Evolutionary conservation across 2,113 vertebrate genomes (phyloP), one percentile per base, ranked within the genome.

Genomic region (Chloropsis hardwickii): DNA sequence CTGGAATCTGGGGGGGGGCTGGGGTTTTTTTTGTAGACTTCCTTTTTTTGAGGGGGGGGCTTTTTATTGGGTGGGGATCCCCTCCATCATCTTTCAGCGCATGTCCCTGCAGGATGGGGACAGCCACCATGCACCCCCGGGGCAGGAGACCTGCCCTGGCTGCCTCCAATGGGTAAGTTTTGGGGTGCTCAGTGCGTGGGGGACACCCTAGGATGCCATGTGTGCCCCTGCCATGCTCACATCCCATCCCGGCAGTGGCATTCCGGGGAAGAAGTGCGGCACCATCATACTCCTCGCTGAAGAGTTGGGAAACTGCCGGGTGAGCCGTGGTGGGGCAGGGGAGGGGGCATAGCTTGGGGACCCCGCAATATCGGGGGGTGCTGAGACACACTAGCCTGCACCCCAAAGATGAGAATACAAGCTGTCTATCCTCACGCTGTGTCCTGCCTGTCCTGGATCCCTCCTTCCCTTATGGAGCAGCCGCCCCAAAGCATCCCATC

Each of bases 291-390:
- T 99, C 91, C 98, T 99, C 0, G 99, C 98, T 0, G 99, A 99
- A 96, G 99, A 99, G 97, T 90, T 99, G 90, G 98, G 99, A 88
- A 99, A 99, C 97, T 99, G 99, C 87, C 96, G 99, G 98, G 99
- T 99, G 96, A 99, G 99, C 98, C 7, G 6, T 0, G 1, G 27
- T 1, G 1, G 9, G 3, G 25, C 53, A 42, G 62, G 58, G 40
- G 4, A 4, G 5, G 15, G 21, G n/a, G 60, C 1, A 2, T 40
- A 31, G 10, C 4, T 11, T 57, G 57, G 70, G 80, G 31, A 33
- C 37, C 12, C 44, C 3, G 2, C 58, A 14, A 2, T 67, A 23
- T 8, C 1, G 2, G 17, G 28, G 22, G 4, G 23, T 33, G 37
- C 29, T 47, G 31, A 54, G 67, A 39, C 24, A 37, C 42, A 19